These are phyloP conservation scores for Serranus cabrilla DNA, from an alignment of 2,797 vertebrate species.

Conservation along the genomic window DNA sequence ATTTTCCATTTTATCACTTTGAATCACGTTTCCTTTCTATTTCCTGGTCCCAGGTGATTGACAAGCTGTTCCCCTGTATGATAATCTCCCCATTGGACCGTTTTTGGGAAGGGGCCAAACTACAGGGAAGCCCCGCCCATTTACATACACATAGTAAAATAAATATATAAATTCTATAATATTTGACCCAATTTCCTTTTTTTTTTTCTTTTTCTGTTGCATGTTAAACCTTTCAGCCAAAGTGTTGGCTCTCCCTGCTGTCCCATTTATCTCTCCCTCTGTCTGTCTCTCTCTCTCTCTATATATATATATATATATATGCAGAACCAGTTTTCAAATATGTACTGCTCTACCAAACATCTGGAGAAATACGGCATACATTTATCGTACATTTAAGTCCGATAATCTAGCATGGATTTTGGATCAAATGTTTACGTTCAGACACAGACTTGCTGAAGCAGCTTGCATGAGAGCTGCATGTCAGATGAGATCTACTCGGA, in stretches of 20 bases:
- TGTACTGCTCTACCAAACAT: background rate
- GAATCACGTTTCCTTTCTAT: slow-evolving; percentile 37
- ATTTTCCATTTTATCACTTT: slow-evolving; percentile 3
- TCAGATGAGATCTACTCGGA: background rate
- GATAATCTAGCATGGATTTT: background rate
- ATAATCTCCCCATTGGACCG: slow-evolving; percentile 98
- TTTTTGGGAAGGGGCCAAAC: slow-evolving; percentile 99
- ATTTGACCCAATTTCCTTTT: slow-evolving; percentile 32
- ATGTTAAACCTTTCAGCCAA: slow-evolving; percentile 47
- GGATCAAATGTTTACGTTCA: background rate
- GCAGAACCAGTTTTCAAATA: no score
- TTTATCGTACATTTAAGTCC: background rate
- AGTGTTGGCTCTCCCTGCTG: slow-evolving; percentile 19
- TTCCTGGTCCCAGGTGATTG: slow-evolving; percentile 92
- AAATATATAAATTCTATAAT: slow-evolving; percentile 91
- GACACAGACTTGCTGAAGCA: background rate
- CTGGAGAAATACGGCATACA: background rate
- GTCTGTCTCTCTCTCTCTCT: no score
- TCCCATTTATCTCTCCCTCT: no score
- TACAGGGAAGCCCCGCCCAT: slow-evolving; percentile 98
- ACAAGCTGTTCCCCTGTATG: slow-evolving; percentile 99
- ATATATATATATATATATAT: no score
- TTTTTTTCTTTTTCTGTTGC: slow-evolving; percentile 13
- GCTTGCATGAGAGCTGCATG: slow-evolving; percentile 1
- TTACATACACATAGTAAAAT: no score